A percentile compares a stretch with the other conserved stretches of the same genome.
Conservation (phyloP, 2,797 vertebrate genomes). For the Varecia variegata region DNA sequence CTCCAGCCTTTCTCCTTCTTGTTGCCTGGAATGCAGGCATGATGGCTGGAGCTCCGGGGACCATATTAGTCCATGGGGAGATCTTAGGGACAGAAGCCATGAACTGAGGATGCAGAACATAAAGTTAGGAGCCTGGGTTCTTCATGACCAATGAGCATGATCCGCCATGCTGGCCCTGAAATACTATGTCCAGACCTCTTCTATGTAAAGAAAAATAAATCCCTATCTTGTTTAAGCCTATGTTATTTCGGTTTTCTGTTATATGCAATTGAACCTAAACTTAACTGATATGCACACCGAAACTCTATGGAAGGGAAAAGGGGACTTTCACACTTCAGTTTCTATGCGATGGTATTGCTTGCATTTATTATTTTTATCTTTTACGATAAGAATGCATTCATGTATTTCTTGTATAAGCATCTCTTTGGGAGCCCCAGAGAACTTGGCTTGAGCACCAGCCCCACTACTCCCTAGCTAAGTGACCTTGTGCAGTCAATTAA, state of each 20-base stretch:
- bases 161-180: not conserved
- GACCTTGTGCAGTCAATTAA: not conserved
- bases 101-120: not conserved
- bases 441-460: not conserved
- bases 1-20: not conserved
- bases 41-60: not conserved
- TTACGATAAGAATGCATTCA: not conserved
- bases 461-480: not conserved
- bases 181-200: not conserved
- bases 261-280: not conserved
- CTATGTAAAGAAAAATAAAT: not conserved
- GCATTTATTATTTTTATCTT: not conserved
- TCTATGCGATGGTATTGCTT: not conserved
- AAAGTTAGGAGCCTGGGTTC: not conserved
- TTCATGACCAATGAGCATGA: not conserved
- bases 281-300: not conserved
- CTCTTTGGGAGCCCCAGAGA: not conserved
- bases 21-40: not conserved
- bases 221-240: not conserved
- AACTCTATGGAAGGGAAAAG: not conserved
- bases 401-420: not conserved
- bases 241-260: not conserved
- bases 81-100: not conserved
- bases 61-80: not conserved
- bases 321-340: not conserved